Evolutionary conservation across 2,888 invertebrate species (phyloP).

Genomic region (Meandrusa payeni): DNA sequence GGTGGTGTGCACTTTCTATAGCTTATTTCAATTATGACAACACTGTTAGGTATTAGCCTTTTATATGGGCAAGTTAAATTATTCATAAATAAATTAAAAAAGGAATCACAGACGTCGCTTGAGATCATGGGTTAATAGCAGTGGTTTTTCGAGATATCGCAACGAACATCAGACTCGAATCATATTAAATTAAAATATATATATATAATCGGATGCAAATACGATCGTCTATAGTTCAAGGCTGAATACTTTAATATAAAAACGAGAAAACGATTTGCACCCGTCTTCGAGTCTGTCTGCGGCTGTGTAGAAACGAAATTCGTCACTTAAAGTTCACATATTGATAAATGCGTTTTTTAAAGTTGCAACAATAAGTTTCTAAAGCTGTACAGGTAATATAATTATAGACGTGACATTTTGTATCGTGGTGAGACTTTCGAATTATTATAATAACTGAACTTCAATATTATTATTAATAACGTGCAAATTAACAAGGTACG

Average conservation of each 20-base stretch:
- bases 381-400: too few species aligned
- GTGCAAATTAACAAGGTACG: too few species aligned
- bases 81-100: too few species aligned
- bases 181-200: conserved; percentile 7
- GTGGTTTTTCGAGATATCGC: conserved; percentile 4
- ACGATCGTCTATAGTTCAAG: conserved; percentile 17
- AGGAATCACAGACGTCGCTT: not conserved
- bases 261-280: conserved; percentile 2
- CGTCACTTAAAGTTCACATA: not conserved
- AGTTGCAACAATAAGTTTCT: too few species aligned
- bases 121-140: conserved; percentile 6
- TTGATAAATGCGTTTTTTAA: not conserved
- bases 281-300: not conserved
- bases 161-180: conserved; percentile 1
- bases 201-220: conserved; percentile 11
- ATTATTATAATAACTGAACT: too few species aligned
- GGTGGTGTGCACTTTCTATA: too few species aligned
- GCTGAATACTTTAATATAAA: conserved; percentile 12
- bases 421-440: too few species aligned
- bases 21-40: too few species aligned
- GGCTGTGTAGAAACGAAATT: not conserved
- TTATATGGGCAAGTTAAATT: too few species aligned
- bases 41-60: too few species aligned
- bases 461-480: not conserved
- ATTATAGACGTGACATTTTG: too few species aligned